These are phyloP conservation scores for Acanthurus lineatus DNA, from an alignment of 2,797 vertebrate species.

Conservation along the genomic window DNA sequence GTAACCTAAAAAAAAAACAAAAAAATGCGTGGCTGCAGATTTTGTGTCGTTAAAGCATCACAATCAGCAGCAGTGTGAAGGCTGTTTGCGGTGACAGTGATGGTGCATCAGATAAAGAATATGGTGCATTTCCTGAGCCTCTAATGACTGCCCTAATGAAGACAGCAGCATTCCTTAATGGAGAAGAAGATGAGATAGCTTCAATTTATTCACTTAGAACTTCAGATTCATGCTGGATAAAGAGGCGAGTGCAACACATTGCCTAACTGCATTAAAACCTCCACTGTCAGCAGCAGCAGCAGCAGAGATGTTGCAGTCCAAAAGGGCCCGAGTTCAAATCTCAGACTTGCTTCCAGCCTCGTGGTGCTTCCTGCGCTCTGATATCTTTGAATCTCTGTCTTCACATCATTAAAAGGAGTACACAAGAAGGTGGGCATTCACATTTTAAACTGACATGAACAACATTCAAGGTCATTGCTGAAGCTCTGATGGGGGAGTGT, in stretches of 20 bases:
- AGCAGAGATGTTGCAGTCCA: constrained; percentile 23
- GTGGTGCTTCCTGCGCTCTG: constrained; percentile 38
- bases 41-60: constrained; percentile 16
- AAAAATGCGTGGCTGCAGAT: not conserved
- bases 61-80: constrained; percentile 14
- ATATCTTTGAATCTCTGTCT: constrained; percentile 42
- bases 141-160: constrained; percentile 26
- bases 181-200: constrained; percentile 12
- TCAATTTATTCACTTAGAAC: constrained; percentile 10
- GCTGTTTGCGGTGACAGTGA: constrained; percentile 23
- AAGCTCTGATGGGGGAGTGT: constrained; percentile 28
- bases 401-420: constrained; percentile 42
- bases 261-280: constrained; percentile 15
- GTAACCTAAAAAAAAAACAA: not conserved
- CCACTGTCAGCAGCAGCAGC: constrained; percentile 19
- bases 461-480: constrained; percentile 54
- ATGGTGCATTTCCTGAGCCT: constrained; percentile 29
- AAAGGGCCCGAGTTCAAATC: constrained; percentile 31
- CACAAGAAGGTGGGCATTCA: constrained; percentile 34
- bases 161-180: constrained; percentile 16
- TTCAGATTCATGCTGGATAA: constrained; percentile 17
- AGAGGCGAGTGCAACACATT: constrained; percentile 20
- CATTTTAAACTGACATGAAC: constrained; percentile 64
- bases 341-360: constrained; percentile 36
- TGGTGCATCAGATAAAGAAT: constrained; percentile 9